A percentile compares a stretch with the other conserved stretches of the same genome.
Evolutionary conservation across 2,888 invertebrate genomes (phyloP).

Genomic region (Polietes domitor): DNA sequence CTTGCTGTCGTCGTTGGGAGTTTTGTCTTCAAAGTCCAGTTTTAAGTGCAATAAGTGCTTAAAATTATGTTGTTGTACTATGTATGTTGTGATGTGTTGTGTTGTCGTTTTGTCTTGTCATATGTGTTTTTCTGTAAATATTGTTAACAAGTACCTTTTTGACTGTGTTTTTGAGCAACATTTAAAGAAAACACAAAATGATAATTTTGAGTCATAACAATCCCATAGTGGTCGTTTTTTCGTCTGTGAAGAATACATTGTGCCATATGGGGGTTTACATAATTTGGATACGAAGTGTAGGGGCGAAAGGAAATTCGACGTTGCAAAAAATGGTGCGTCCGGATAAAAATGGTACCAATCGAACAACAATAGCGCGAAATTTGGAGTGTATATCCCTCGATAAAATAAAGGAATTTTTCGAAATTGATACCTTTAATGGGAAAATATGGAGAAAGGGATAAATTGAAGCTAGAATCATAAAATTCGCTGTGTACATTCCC

Average conservation of each 20-base stretch:
- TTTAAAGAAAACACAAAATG: conserved; percentile 27
- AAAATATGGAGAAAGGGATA: no score
- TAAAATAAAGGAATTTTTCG: no score
- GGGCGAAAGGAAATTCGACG: no score
- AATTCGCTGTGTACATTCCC: no score
- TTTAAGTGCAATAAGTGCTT: conserved; percentile 65
- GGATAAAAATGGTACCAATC: no score
- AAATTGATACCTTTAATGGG: no score
- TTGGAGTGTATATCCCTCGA: no score
- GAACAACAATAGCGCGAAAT: no score
- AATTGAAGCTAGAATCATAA: no score
- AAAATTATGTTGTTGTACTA: conserved; percentile 59
- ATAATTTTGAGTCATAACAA: conserved; percentile 49
- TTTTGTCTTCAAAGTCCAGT: conserved; percentile 60
- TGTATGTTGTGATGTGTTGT: conserved; percentile 39
- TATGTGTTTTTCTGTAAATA: conserved; percentile 60
- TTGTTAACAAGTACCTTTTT: conserved; percentile 67
- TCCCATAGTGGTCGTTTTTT: conserved; percentile 36
- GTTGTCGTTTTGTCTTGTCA: conserved; percentile 51
- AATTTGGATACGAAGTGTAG: no score
- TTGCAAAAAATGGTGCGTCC: no score
- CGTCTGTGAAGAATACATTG: background rate
- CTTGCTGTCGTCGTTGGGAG: conserved; percentile 48
- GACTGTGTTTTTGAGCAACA: conserved; percentile 35
- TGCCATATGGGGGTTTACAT: conserved; percentile 49